These are phyloP conservation scores for Bucco capensis DNA, from an alignment of 2,113 vertebrate species.

Conservation along the genomic window DNA sequence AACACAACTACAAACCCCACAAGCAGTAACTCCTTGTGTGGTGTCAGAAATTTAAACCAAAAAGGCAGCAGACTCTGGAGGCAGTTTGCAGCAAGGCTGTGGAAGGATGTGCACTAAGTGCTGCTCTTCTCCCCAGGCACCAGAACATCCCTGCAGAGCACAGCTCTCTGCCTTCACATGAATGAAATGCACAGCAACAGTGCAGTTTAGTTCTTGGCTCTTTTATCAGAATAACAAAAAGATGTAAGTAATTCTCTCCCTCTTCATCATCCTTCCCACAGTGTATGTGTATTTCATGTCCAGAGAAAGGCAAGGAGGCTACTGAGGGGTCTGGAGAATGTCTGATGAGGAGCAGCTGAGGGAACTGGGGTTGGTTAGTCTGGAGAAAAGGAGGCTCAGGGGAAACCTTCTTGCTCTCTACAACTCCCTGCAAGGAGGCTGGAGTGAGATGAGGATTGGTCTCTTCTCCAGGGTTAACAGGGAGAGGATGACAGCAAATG, in stretches of 20 bases:
- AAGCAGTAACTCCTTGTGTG: neutral
- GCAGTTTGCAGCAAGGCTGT: neutral
- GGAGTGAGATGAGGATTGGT: too few relatives aligned
- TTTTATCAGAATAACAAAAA: neutral
- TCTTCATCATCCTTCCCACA: neutral
- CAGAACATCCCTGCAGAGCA: neutral
- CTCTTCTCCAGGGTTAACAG: too few relatives aligned
- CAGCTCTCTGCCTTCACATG: neutral
- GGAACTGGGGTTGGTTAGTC: too few relatives aligned
- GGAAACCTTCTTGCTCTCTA: too few relatives aligned
- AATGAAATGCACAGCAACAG: rapidly evolving
- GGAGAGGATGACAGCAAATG: too few relatives aligned
- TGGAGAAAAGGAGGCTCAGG: too few relatives aligned
- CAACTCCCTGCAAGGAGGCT: too few relatives aligned
- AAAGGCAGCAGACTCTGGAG: neutral
- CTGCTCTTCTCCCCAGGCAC: neutral
- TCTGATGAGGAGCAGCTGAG: too few relatives aligned
- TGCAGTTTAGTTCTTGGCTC: neutral
- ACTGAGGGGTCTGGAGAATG: too few relatives aligned
- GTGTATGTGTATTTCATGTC: neutral
- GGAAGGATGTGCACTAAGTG: rapidly evolving
- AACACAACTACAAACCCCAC: neutral
- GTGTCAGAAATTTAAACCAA: neutral
- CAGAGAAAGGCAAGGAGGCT: neutral
- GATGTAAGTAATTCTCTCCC: neutral